Conservation (phyloP, 2,113 vertebrate genomes). For the Larimichthys crocea region DNA sequence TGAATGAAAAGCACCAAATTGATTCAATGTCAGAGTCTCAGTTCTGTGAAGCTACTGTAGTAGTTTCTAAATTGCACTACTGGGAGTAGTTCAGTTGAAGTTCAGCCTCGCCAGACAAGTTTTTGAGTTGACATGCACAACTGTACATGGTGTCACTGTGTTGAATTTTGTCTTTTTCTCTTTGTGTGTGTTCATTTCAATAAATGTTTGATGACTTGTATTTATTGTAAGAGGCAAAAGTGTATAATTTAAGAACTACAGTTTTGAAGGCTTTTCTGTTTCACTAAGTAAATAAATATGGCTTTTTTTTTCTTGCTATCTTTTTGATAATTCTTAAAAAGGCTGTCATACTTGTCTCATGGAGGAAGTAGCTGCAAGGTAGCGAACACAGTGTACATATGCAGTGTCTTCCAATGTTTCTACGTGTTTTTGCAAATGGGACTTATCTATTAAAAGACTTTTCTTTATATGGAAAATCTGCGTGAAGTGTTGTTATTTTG, state of each 20-base stretch:
- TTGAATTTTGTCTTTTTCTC: constrained; percentile 66
- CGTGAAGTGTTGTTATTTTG: constrained; percentile 33
- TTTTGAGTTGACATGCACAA: constrained; percentile 78
- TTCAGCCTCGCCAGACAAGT: constrained; percentile 66
- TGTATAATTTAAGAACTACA: constrained; percentile 79
- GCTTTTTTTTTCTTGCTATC: constrained; percentile 60
- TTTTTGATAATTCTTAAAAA: constrained; percentile 69
- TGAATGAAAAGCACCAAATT: constrained; percentile 71
- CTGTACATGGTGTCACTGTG: constrained; percentile 73
- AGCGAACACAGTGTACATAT: constrained; percentile 76
- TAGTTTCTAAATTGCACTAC: constrained; percentile 81
- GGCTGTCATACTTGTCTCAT: constrained; percentile 60
- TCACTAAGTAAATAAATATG: constrained; percentile 65
- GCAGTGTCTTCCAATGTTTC: constrained; percentile 81
- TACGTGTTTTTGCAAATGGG: constrained; percentile 80
- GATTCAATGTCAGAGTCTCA: constrained; percentile 57
- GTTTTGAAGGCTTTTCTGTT: constrained; percentile 78
- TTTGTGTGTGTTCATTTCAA: constrained; percentile 76
- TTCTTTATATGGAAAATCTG: constrained; percentile 69
- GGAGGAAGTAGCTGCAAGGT: constrained; percentile 79
- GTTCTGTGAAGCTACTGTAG: constrained; percentile 66
- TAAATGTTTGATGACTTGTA: constrained; percentile 80
- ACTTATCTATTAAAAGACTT: constrained; percentile 80
- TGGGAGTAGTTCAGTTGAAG: constrained; percentile 73
- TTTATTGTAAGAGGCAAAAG: constrained; percentile 83